Evolutionary conservation across 2,888 invertebrate species (phyloP).

Genomic region (Galerucella nymphaeae): DNA sequence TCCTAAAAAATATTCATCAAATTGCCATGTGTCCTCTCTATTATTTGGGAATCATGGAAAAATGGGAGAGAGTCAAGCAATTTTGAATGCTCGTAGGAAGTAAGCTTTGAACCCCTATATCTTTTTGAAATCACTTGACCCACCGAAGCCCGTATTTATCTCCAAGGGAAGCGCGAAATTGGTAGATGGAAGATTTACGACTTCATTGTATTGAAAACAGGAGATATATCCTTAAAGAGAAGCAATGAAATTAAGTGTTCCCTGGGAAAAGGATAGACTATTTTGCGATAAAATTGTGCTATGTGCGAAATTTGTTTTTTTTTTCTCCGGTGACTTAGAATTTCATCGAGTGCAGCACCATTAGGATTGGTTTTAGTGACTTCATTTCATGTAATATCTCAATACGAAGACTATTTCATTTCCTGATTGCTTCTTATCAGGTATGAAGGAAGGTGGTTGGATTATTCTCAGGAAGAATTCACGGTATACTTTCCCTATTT

Average conservation of each 20-base stretch:
- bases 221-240: constrained; percentile 31
- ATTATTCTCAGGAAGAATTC: too few relatives aligned
- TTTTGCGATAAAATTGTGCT: constrained; percentile 15
- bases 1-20: constrained; percentile 45
- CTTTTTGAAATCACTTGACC: constrained; percentile 34
- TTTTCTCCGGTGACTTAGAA: not conserved
- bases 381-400: too few relatives aligned
- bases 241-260: constrained; percentile 36
- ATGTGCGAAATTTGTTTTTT: not conserved
- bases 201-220: constrained; percentile 37
- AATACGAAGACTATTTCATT: too few relatives aligned
- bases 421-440: too few relatives aligned
- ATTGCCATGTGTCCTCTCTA: constrained; percentile 48
- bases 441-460: too few relatives aligned
- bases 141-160: constrained; percentile 22
- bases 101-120: constrained; percentile 48
- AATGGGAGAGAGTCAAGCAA: constrained; percentile 49
- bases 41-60: constrained; percentile 48
- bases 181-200: constrained; percentile 32
- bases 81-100: constrained; percentile 53
- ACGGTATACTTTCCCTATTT: too few relatives aligned
- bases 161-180: constrained; percentile 36
- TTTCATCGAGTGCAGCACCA: not conserved
- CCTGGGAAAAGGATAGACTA: constrained; percentile 22
- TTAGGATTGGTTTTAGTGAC: not conserved